Evolutionary conservation across 2,797 vertebrate genomes (phyloP).

Genomic region (Eptatretus atami): DNA sequence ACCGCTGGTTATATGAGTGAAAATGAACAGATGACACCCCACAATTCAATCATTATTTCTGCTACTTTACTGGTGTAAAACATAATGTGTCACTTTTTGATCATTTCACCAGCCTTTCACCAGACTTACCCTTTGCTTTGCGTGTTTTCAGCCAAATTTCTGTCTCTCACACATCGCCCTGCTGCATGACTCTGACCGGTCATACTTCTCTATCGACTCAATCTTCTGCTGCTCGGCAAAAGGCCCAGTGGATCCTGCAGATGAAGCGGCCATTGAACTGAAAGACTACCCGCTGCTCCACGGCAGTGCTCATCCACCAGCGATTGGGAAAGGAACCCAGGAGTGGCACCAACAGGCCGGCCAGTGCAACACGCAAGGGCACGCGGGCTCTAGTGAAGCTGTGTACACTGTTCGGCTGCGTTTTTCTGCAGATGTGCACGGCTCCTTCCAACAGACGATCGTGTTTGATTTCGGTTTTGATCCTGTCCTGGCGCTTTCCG

Average conservation of each 20-base stretch:
- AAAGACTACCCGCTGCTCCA: neutral
- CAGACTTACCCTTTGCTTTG: slow-evolving; percentile 6
- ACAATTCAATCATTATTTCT: too few species aligned
- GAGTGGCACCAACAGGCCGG: neutral
- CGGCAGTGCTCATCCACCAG: neutral
- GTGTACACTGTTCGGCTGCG: slow-evolving; percentile 64
- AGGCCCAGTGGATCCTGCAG: neutral
- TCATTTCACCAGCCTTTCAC: neutral
- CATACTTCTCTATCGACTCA: slow-evolving; percentile 67
- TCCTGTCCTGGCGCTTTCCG: slow-evolving; percentile 84
- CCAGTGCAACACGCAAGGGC: neutral
- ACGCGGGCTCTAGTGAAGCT: slow-evolving; percentile 13
- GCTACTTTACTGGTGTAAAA: too few species aligned
- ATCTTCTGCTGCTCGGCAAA: slow-evolving; percentile 13
- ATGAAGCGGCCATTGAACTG: neutral
- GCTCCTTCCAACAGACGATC: slow-evolving; percentile 90
- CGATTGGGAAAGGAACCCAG: neutral
- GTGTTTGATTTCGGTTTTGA: slow-evolving; percentile 95
- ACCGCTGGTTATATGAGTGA: too few species aligned
- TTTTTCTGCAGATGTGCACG: slow-evolving; percentile 94
- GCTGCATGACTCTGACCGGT: slow-evolving; percentile 85
- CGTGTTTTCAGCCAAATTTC: slow-evolving; percentile 39
- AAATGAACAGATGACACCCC: too few species aligned
- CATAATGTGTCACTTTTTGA: neutral
- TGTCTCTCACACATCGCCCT: slow-evolving; percentile 63